phyloP scores from a whole-genome alignment of 2,797 vertebrate genomes.

The Rallus crepitans region DNA sequence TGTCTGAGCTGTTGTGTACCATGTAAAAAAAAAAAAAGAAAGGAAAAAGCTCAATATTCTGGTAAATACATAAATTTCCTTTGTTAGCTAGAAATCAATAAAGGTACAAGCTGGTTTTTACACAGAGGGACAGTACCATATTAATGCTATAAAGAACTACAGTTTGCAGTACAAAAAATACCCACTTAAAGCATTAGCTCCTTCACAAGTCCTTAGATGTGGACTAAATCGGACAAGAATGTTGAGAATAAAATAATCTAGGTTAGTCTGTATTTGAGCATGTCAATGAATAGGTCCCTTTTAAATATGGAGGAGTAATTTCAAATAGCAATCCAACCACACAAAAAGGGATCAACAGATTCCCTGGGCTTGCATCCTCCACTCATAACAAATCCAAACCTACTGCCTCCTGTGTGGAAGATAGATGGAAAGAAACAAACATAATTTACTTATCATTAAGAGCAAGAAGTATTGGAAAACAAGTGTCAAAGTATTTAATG shows the following conservation, averaged over 20 bases:
- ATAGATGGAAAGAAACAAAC: neutral
- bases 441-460: neutral
- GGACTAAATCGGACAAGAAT: neutral
- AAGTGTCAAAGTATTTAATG: neutral
- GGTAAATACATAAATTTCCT: neutral
- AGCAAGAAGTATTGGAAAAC: neutral
- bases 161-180: neutral
- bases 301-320: neutral
- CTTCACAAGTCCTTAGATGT: neutral
- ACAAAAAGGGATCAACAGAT: neutral
- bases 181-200: neutral
- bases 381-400: neutral
- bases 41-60: neutral
- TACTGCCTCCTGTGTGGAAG: neutral
- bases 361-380: neutral
- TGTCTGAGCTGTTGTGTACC: neutral
- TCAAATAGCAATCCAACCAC: neutral
- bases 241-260: neutral
- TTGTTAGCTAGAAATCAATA: neutral
- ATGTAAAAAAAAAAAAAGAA: neutral
- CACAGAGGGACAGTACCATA: neutral
- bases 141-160: neutral
- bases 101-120: neutral
- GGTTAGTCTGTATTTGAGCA: neutral
- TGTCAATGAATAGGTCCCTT: neutral